phyloP scores from a whole-genome alignment of 2,888 invertebrate genomes.

The Lucinisca nassula region DNA sequence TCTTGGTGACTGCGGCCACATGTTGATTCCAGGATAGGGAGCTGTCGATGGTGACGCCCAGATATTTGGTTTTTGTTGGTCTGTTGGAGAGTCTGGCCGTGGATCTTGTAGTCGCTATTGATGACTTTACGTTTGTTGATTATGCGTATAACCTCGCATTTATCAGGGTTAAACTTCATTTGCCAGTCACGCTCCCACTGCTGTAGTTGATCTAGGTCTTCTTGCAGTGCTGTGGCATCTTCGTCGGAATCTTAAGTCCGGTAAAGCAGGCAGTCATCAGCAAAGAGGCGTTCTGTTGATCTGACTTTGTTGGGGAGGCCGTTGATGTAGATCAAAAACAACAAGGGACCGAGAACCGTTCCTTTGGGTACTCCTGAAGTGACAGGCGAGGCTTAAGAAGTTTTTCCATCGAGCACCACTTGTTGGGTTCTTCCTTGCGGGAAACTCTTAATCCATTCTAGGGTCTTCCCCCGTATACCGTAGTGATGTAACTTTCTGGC shows the following conservation, averaged over 20 bases:
- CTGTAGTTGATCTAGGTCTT: too few relatives aligned
- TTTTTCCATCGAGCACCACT: slow-evolving; percentile 45
- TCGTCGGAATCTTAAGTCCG: too few relatives aligned
- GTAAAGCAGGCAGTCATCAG: too few relatives aligned
- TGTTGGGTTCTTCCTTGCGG: slow-evolving; percentile 30
- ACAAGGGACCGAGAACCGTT: not conserved
- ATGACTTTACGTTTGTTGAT: not conserved
- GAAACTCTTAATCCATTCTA: slow-evolving; percentile 44
- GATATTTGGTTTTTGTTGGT: too few relatives aligned
- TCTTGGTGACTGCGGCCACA: not conserved
- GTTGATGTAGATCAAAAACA: not conserved
- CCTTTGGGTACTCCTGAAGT: not conserved
- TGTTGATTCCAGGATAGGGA: slow-evolving; percentile 17
- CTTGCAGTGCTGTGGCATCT: too few relatives aligned
- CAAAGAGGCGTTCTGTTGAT: too few relatives aligned
- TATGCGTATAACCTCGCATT: not conserved
- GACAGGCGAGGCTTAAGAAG: not conserved
- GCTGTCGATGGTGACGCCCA: slow-evolving; percentile 52
- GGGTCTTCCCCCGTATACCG: not conserved
- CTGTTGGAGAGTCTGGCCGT: not conserved
- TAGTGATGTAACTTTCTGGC: not conserved
- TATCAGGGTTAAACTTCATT: not conserved
- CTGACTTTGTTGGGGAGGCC: too few relatives aligned
- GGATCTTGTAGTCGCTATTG: not conserved
- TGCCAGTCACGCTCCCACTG: not conserved